Evolutionary conservation across 1,140 invertebrate genomes (phyloP), one percentile per base, ranked within the genome.

Genomic region (Drosophila burlai): DNA sequence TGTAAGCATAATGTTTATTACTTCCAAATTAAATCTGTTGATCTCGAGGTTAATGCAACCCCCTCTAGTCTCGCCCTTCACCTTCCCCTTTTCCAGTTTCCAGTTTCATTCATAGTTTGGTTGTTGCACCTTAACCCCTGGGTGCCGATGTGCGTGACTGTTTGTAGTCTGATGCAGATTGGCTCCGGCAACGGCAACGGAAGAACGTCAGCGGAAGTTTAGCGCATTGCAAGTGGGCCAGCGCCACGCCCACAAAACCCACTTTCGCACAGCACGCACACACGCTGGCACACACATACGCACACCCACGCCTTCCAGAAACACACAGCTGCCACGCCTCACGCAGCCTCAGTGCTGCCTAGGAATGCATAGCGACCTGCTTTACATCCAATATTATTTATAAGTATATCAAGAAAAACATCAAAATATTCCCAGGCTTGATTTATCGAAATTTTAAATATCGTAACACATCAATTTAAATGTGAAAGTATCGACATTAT

Each of bases 111-210:
- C 18, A 62, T 26, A 45, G 63, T 61, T 66, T 26, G 3, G 8
- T 26, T 49, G 18, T 26, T 36, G 63, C 29, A 26, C 40, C 21
- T 34, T 50, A n/a, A 60, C 38, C 45, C 68, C 68, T 63, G 24
- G 42, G 21, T 60, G 36, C 40, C 21, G 34, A 34, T 38, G 64
- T 74, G 68, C 76, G 63, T 74, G 76, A 80, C 63, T 80, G 76
- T 80, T 73, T 80, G 74, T 50, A 81, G 79, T 73, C 66, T 82
- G 80, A 82, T 61, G 68, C 50, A 78, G 68, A 82, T 82, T 82
- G 80, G 67, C 80, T 64, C 60, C 26, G 72, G 58, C 65, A 71
- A 40, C 36, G 50, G 29, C 49, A 34, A 18, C 49, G 52, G 52
- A 57, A 40, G 63, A 68, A 18, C 58, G 43, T 38, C 66, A 43